Evolutionary conservation across 2,888 invertebrate genomes (phyloP).

Genomic region (Acanthosepion pharaonis): DNA sequence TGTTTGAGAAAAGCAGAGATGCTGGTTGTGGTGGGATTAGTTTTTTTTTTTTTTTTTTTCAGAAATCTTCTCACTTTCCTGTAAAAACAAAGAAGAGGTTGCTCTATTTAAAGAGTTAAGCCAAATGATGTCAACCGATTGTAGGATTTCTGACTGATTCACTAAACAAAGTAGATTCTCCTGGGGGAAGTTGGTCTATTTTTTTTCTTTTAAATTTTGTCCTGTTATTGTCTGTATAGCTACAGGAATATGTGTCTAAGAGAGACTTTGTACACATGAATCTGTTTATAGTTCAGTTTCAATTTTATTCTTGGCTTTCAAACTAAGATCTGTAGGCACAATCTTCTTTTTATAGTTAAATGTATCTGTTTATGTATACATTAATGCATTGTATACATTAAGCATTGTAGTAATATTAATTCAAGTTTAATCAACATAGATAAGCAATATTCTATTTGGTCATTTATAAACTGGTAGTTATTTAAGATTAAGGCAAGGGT

Average conservation of each 20-base stretch:
- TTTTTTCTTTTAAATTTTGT: background rate
- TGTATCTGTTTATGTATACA: no score
- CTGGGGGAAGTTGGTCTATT: background rate
- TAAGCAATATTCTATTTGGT: no score
- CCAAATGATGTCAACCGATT: conserved; percentile 33
- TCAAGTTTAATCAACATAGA: no score
- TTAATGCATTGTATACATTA: no score
- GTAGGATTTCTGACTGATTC: conserved; percentile 10
- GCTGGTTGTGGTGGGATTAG: background rate
- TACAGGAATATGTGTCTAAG: no score
- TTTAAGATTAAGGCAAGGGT: no score
- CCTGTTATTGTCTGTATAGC: background rate
- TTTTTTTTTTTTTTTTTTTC: no score
- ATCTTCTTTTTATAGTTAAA: background rate
- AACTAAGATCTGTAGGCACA: background rate
- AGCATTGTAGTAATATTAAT: no score
- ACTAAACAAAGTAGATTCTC: background rate
- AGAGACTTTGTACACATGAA: background rate
- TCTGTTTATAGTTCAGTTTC: background rate
- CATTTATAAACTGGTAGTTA: no score
- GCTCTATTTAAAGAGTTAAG: conserved; percentile 6
- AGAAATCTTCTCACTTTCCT: background rate
- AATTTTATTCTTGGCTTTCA: conserved; percentile 18
- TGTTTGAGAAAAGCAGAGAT: background rate
- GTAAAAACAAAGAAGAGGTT: background rate